A percentile compares a stretch with the other conserved stretches of the same genome.
phyloP scores from a whole-genome alignment of 2,797 vertebrate species.

The Coracias cyanogaster region DNA sequence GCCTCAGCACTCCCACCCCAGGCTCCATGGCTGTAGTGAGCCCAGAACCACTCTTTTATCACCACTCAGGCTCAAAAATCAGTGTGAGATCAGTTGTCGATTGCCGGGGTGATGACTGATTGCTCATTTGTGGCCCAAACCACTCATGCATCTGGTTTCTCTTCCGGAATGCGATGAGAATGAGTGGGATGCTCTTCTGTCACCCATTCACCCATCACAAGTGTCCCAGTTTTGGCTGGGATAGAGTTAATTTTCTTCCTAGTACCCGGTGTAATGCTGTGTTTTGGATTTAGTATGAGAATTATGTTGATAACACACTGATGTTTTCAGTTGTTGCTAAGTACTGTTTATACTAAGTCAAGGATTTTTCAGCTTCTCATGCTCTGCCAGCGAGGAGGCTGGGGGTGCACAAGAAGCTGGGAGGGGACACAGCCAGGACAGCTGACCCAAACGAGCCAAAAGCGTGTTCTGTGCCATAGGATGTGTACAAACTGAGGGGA shows the following conservation, averaged over 20 bases:
- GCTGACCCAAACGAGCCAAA: neutral
- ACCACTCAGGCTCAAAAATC: neutral
- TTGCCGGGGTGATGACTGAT: neutral
- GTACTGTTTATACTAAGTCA: neutral
- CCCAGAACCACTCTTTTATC: neutral
- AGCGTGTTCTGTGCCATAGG: neutral
- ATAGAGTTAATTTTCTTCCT: neutral
- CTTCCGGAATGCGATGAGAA: neutral
- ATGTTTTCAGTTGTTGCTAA: neutral
- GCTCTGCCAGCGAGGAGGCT: neutral
- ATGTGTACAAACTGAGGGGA: neutral
- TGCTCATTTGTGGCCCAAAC: neutral
- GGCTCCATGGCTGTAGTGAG: neutral
- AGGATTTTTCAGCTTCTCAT: neutral
- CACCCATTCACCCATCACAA: accelerated
- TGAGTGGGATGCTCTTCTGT: neutral
- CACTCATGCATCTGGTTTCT: neutral
- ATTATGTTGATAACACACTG: neutral
- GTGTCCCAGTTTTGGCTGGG: neutral
- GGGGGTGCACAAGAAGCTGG: neutral
- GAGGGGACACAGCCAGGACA: neutral
- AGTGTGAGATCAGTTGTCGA: neutral
- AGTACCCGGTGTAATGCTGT: neutral
- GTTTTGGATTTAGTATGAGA: neutral
- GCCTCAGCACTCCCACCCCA: neutral